A percentile compares a stretch with the other conserved stretches of the same genome.
These are phyloP conservation scores for Anas bahamensis DNA, from an alignment of 2,797 vertebrate genomes.

Conservation along the genomic window DNA sequence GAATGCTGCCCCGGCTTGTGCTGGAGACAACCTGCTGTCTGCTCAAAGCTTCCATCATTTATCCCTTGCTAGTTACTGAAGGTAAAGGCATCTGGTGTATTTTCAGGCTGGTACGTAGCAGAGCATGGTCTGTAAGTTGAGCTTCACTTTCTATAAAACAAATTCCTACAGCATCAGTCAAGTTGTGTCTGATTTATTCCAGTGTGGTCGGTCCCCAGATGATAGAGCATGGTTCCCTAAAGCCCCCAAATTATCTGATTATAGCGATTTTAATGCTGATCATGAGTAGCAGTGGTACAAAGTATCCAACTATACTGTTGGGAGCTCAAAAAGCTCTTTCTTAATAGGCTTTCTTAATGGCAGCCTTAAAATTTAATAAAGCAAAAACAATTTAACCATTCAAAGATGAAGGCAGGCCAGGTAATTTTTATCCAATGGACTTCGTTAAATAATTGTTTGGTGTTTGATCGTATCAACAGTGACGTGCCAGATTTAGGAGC, in stretches of 20 bases:
- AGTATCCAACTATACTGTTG: constrained; percentile 20
- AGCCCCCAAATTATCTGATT: constrained; percentile 40
- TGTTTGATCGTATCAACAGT: constrained; percentile 8
- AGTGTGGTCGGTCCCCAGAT: background rate
- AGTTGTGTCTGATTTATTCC: background rate
- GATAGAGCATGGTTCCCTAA: constrained; percentile 48
- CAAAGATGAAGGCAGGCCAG: background rate
- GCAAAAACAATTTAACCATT: constrained; percentile 6
- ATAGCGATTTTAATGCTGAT: constrained; percentile 42
- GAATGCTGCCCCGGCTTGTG: background rate
- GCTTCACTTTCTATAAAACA: background rate
- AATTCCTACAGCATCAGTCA: background rate
- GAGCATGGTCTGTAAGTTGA: background rate
- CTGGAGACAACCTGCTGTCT: background rate
- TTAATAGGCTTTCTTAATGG: constrained; percentile 27
- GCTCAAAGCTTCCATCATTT: background rate
- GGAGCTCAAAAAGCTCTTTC: constrained; percentile 29
- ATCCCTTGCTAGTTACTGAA: background rate
- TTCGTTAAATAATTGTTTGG: constrained; percentile 8
- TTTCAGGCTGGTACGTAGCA: background rate
- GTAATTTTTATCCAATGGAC: background rate
- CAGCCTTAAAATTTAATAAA: constrained; percentile 28
- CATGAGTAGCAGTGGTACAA: constrained; percentile 48
- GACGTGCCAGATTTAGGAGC: background rate
- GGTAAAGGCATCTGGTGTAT: background rate